Evolutionary conservation across 2,888 invertebrate species (phyloP).

Genomic region (Nemoura dubitans): DNA sequence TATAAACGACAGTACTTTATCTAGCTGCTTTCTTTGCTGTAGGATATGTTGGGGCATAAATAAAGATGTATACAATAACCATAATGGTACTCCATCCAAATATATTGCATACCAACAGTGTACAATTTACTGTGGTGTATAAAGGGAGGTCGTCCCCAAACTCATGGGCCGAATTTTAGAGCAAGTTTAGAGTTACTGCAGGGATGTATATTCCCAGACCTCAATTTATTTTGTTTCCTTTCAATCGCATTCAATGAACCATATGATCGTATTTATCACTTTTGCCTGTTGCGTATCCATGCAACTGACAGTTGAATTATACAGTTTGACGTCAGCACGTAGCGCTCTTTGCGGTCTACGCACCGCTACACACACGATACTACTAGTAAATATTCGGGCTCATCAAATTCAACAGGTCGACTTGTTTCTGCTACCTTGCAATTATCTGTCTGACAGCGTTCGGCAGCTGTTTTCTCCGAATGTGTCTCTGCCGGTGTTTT

Average conservation of each 20-base stretch:
- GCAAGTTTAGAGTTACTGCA: too few species aligned
- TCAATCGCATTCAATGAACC: neutral
- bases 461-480: slow-evolving; percentile 4
- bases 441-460: neutral
- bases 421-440: neutral
- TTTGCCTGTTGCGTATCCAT: neutral
- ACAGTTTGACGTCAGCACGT: neutral
- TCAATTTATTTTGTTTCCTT: neutral
- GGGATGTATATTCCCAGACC: neutral
- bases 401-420: slow-evolving; percentile 18
- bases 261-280: neutral
- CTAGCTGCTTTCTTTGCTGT: too few species aligned
- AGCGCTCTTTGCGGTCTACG: neutral
- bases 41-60: too few species aligned
- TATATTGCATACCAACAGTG: too few species aligned
- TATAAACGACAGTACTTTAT: too few species aligned
- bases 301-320: slow-evolving; percentile 1
- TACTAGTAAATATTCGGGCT: neutral
- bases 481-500: slow-evolving; percentile 32
- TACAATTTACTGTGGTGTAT: too few species aligned
- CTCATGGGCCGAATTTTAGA: too few species aligned
- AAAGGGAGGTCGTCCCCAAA: too few species aligned
- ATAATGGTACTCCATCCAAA: too few species aligned
- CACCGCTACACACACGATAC: neutral
- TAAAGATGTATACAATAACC: too few species aligned